Evolutionary conservation across 2,113 vertebrate genomes (phyloP).

Genomic region (Polypterus bichir): DNA sequence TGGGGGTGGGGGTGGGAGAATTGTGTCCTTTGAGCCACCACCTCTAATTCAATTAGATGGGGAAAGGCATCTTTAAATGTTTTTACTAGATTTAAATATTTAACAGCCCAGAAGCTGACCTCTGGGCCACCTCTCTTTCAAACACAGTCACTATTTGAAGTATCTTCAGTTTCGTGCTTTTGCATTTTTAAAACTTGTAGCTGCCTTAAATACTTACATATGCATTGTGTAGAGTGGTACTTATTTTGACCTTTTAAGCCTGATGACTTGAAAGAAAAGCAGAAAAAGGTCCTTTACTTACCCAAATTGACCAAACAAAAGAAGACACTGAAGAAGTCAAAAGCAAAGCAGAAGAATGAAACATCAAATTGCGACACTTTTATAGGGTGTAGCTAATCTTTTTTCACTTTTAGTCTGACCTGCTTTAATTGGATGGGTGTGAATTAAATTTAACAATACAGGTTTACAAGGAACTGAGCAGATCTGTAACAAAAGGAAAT

Average conservation of each 20-base stretch:
- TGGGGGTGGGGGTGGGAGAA: neutral
- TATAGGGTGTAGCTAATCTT: neutral
- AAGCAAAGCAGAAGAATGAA: neutral
- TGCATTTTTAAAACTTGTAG: conserved; percentile 7
- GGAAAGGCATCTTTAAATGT: neutral
- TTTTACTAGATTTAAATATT: conserved; percentile 15
- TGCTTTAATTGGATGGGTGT: neutral
- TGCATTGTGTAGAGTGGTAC: conserved; percentile 1
- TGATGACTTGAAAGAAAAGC: neutral
- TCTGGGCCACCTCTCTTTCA: conserved; percentile 6
- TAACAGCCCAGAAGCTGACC: conserved; percentile 8
- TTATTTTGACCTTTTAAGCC: conserved; percentile 13
- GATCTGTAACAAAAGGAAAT: no score
- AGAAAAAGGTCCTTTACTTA: neutral
- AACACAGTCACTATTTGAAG: conserved; percentile 2
- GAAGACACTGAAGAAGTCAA: neutral
- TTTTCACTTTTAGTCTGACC: neutral
- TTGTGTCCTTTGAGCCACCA: conserved; percentile 12
- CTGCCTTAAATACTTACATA: conserved; percentile 7
- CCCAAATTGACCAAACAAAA: conserved; percentile 1
- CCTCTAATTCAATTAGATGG: conserved; percentile 4
- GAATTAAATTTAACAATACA: no score
- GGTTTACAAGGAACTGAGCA: no score
- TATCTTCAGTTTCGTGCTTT: neutral
- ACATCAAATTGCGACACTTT: neutral